Base-by-base conservation (phyloP, 2,888 invertebrate genomes). In the Scaeva pyrastri region DNA sequence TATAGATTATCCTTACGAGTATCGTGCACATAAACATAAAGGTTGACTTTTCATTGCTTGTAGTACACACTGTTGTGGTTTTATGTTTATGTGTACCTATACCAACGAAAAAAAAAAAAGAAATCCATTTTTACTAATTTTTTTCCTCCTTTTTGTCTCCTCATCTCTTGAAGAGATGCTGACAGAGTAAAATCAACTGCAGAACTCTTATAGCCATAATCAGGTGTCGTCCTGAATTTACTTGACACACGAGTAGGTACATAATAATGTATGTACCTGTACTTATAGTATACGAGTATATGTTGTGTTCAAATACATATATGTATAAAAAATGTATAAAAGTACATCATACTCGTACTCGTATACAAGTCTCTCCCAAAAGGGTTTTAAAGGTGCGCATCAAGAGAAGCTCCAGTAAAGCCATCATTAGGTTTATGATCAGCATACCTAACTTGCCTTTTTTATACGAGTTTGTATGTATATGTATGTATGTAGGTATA, bases 181-280 rank as follows among this genome's bases (percentile, higher is more conserved):
- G 82, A 73, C 68, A 70, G 68, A 68, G 48, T 21, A 43, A 73
- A 72, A 66, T 73, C 73, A 68, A 68, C 62, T 62, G 52, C 21
- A 55, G 31, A 41, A 55, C 78, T 56, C 73, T 50, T 68, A n/a
- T n/a, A 36, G 36, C 39, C 68, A 21, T 41, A 71, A 31, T 64
- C 70, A 84, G 74, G 74, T 84, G 84, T 71, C 58, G 71, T 75
- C 23, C n/a, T 64, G 64, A 66, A 74, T 78, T 70, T 64, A 70
- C 73, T 78, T 60, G 62, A 78, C 68, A 78, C 52, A 14, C 14
- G 3, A 52, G 52, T 41, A 56, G 41, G 26, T 26, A 26, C 39
- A 68, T 31, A 50, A 48, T 50, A 16, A 41, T 6, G 14, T 14
- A 14, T 52, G 60, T 26, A 31, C 48, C 64, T 36, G 31, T 8